These are phyloP conservation scores for Cyprinodon variegatus DNA, from an alignment of 2,113 vertebrate genomes.

Conservation along the genomic window DNA sequence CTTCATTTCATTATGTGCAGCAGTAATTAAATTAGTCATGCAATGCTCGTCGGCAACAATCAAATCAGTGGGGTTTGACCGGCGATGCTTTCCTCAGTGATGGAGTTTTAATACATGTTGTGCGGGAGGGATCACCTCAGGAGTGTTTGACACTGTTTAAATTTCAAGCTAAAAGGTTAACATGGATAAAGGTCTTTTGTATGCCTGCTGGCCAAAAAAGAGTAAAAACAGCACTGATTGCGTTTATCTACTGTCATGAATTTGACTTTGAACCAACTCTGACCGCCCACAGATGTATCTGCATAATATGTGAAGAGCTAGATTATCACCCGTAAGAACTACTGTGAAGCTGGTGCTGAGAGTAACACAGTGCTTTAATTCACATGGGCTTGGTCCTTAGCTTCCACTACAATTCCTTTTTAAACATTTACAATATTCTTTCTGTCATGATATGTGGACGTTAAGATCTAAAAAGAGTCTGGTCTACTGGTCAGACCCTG, in stretches of 20 bases:
- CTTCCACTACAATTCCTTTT: no score
- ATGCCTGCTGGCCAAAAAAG: neutral
- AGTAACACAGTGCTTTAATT: neutral
- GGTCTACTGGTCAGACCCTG: no score
- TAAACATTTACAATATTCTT: no score
- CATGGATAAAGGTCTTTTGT: neutral
- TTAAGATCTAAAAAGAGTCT: no score
- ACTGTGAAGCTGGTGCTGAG: neutral
- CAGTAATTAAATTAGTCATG: slow-evolving; percentile 43
- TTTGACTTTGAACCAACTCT: slow-evolving; percentile 1
- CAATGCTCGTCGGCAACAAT: slow-evolving; percentile 12
- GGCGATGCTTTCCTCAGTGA: neutral
- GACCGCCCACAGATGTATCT: slow-evolving; percentile 2
- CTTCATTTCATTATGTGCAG: slow-evolving; percentile 54
- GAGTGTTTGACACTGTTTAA: neutral
- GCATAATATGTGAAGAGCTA: slow-evolving; percentile 7
- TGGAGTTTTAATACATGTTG: neutral
- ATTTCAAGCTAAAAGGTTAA: neutral
- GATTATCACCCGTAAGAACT: neutral
- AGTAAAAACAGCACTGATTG: neutral
- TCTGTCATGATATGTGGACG: no score
- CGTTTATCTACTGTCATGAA: neutral
- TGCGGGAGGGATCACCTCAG: neutral
- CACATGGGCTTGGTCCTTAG: neutral
- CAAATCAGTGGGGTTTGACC: neutral